Base-by-base conservation (phyloP, 2,888 invertebrate species). In the Xanthia togata region DNA sequence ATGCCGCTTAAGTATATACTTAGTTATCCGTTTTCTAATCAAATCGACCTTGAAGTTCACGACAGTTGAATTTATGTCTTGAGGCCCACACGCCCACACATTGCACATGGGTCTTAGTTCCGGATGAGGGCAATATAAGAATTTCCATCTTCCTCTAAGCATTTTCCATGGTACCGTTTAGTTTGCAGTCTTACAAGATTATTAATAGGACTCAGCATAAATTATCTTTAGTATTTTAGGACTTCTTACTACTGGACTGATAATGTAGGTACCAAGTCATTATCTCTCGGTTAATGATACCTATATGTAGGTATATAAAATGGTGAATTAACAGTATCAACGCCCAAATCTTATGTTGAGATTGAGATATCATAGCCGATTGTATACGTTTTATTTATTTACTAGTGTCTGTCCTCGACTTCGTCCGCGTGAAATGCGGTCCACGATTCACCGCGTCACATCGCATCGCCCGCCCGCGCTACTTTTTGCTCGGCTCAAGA, bases 11-110 rank as follows among this genome's bases (percentile, higher is more conserved):
- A 5, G 47, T 72, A 65, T 70, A 4, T 38, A 31, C 38, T 38
- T 38, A 41, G 41, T 41, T 41, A 79, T 79, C 35, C 14, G 41
- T 83, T 76, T 75, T 63, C 47, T 75, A 70, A 62, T 65, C 50
- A n/a, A 35, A 57, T 14, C 4, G 53, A 57, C 82, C 82, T 75
- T 64, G 69, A 69, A 50, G 68, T 59, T 67, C 47, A 53, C 38
- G 53, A 70, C 44, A 55, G 44, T 31, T 38, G 11, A 55, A 55
- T 41, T 0, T 50, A 78, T 80, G 65, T 20, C 14, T n/a, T 31
- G 53, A 31, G 31, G 53, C 3, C 12, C 17, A 14, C 65, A 26
- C 20, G 31, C 20, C 20, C 6, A 31, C 8, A 55, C 2, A 4
- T 47, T 44, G 12, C 31, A 31, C 38, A 5, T 38, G 4, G 38